phyloP scores from a whole-genome alignment of 2,113 vertebrate species.

The Arothron firmamentum region DNA sequence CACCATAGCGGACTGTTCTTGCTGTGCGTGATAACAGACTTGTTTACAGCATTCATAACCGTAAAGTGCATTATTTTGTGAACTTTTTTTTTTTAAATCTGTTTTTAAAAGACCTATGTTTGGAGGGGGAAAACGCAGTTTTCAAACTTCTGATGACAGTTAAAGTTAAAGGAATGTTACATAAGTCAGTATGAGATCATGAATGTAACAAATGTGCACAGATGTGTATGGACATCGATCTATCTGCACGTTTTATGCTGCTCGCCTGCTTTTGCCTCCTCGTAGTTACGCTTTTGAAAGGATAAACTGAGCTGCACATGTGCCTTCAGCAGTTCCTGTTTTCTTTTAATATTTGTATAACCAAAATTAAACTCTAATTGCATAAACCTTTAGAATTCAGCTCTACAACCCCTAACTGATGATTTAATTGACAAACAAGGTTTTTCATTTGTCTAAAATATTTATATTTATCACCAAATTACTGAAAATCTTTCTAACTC shows the following conservation, averaged over 20 bases:
- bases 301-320: conserved; percentile 13
- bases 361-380: background rate
- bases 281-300: background rate
- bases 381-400: conserved; percentile 7
- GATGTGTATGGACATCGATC: too few relatives aligned
- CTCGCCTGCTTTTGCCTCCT: background rate
- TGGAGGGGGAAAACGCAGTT: too few relatives aligned
- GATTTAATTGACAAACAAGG: background rate
- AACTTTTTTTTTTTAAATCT: background rate
- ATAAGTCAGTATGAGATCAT: too few relatives aligned
- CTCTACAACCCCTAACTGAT: background rate
- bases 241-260: background rate
- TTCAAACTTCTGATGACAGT: too few relatives aligned
- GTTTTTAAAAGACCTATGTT: background rate
- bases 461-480: background rate
- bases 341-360: background rate
- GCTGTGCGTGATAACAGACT: conserved; percentile 7
- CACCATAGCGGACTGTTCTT: background rate
- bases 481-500: conserved; percentile 13
- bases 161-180: too few relatives aligned
- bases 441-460: conserved; percentile 17
- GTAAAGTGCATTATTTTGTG: conserved; percentile 58
- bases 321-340: background rate
- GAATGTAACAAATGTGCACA: too few relatives aligned
- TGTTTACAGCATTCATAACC: conserved; percentile 62